Conservation (phyloP, 1,140 invertebrate species). For the Mercenaria mercenaria region DNA sequence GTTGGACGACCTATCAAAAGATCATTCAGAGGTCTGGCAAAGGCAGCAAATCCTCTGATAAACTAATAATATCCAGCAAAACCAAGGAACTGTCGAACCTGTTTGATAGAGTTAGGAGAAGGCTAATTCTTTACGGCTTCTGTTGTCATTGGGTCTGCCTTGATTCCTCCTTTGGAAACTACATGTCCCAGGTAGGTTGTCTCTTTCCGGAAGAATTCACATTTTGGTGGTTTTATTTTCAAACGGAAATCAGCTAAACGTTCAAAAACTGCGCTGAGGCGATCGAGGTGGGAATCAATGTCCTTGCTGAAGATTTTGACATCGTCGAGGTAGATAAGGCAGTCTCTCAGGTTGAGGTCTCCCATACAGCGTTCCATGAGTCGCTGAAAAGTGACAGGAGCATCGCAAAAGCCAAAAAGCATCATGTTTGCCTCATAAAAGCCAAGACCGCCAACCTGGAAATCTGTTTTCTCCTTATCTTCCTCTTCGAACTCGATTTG, state of each 20-base stretch:
- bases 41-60: no score
- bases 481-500: background rate
- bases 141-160: background rate
- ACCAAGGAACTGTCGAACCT: background rate
- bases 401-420: background rate
- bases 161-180: background rate
- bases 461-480: background rate
- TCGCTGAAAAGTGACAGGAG: background rate
- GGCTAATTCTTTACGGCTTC: no score
- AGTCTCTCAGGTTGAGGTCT: no score
- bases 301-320: background rate
- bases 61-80: constrained; percentile 2
- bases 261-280: background rate
- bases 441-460: background rate
- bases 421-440: constrained; percentile 17
- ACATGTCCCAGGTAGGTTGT: background rate
- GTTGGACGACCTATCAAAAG: background rate
- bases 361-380: background rate
- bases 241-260: background rate
- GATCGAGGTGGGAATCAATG: no score
- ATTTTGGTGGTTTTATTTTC: background rate
- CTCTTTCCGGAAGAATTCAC: background rate
- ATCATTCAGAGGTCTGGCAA: background rate
- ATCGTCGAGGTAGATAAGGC: background rate
- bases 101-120: background rate